Evolutionary conservation across 1,140 invertebrate genomes (phyloP), one percentile per base, ranked within the genome.

Genomic region (Formica exsecta): DNA sequence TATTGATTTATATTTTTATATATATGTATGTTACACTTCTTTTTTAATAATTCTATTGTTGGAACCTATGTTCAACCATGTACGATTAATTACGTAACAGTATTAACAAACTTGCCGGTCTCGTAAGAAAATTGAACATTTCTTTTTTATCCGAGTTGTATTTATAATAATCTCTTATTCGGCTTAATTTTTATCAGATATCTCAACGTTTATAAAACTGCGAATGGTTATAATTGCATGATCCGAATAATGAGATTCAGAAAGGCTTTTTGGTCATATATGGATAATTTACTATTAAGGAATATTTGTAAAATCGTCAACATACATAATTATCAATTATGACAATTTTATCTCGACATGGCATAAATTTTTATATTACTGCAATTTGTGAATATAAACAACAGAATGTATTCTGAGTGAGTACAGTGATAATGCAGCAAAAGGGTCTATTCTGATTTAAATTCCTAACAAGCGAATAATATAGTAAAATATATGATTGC

Each of bases 401-500:
- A 89, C 86, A 88, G 83, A 89, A 87, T 86, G 76, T 91, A 81
- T 61, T 83, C 41, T 74, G 81, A 83, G 74, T 57, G 51, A 77
- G 84, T 88, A 86, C 91, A 92, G 92, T 91, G 89, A 90, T 86
- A 86, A 88, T 90, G 84, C 76, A 91, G 88, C 93, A 93, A 93
- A 93, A 93, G 93, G 91, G 92, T 92, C 93, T 90, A 90, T 91
- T 90, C 87, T 73, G 77, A 73, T 36, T 73, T 19, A 76, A 59
- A 22, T 25, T 64, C 68, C 11, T 13, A 48, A 48, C 13, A 48
- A 48, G 16, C 48, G 48, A 51, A 51, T 51, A 51, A 51, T 19
- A 29, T 41, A 51, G 48, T 57, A 64, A 73, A 48, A 80, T 80
- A 74, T 66, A 54, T 83, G 54, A 54, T 71, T 59, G 44, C 73